Base-by-base conservation (phyloP, 2,113 vertebrate species). In the Oreochromis tanganicae region DNA sequence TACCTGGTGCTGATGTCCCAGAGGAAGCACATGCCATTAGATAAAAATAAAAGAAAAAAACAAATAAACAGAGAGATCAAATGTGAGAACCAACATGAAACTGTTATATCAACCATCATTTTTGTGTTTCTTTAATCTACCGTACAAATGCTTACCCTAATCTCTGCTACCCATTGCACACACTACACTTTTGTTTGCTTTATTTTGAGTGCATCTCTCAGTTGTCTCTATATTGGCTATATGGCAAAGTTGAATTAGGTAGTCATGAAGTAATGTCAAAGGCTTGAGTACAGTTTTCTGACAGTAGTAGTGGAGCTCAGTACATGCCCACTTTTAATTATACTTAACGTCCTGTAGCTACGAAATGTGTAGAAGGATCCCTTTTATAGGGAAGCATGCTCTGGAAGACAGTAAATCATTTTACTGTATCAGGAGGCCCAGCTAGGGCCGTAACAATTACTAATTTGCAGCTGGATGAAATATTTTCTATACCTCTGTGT, bases 141-240 rank as follows among this genome's bases (percentile, higher is more conserved):
- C 7, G 2, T 0, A 19, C 2, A 50, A 50, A 50, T 50, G 48
- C 0, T 50, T 50, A 9, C 48, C 48, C 48, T 50, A 19, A 19
- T 4, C 16, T 9, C 48, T 50, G 16, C 48, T 50, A 50, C 48
- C 16, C 46, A 50, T 17, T 50, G 16, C 48, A 50, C 48, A 50
- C 16, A 50, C 48, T 9, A 50, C 2, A 17, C 16, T 50, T 50
- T 2, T 9, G 0, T 0, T 19, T 50, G 48, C 48, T 50, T 50
- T 50, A 50, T 50, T 50, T 50, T 50, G 16, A 50, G 1, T 50
- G 48, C 48, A 50, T 50, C 48, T 3, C 16, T 50, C 16, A 19
- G 48, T 19, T 50, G 4, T 50, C 48, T 0, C 48, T 50, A 19
- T 9, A 50, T 50, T 4, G 7, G 4, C 46, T 48, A 48, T 7